Conservation (phyloP, 2,888 invertebrate species). For the Sinodicranocentrus sp. region DNA sequence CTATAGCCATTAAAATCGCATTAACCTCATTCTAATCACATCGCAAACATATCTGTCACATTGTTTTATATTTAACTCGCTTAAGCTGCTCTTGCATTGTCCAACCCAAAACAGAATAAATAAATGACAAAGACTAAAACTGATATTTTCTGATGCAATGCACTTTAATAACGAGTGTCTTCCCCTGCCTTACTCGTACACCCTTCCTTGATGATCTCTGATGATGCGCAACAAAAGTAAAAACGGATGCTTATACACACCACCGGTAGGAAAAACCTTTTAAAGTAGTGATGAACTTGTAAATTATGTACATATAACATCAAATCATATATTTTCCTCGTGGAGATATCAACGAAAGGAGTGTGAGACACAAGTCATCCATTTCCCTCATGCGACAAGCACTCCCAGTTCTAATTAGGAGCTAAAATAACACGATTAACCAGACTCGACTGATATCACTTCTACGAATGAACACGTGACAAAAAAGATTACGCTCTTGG, state of each 20-base stretch:
- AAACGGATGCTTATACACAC: no score
- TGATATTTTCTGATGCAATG: background rate
- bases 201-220: background rate
- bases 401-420: conserved; percentile 49
- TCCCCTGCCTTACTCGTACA: background rate
- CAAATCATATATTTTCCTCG: no score
- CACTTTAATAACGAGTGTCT: background rate
- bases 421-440: conserved; percentile 29
- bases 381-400: conserved; percentile 50
- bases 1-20: conserved; percentile 77
- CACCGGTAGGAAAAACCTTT: no score
- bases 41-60: conserved; percentile 70
- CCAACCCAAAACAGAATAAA: conserved; percentile 44
- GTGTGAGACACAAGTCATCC: conserved; percentile 52
- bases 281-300: no score
- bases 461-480: conserved; percentile 10
- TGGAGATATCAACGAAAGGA: conserved; percentile 7
- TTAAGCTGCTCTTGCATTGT: conserved; percentile 43
- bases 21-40: conserved; percentile 77
- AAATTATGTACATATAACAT: no score
- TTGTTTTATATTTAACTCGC: conserved; percentile 76
- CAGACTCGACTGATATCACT: background rate
- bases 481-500: background rate
- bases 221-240: background rate
- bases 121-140: conserved; percentile 13